phyloP scores from a whole-genome alignment of 2,113 vertebrate species.

The Nasalis larvatus region DNA sequence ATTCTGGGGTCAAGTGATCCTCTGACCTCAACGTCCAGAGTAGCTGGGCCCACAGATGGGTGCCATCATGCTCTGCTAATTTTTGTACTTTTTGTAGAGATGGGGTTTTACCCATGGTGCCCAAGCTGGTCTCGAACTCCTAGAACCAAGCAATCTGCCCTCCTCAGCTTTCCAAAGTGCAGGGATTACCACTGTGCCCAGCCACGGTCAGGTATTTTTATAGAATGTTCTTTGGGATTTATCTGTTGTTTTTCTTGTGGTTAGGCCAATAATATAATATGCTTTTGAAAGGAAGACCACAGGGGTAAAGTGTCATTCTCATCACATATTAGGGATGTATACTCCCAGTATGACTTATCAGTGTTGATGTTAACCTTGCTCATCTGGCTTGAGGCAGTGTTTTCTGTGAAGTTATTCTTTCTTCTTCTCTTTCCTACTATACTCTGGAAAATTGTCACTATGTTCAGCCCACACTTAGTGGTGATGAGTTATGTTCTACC shows the following conservation, averaged over 20 bases:
- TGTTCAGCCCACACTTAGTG: neutral
- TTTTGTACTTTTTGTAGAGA: neutral
- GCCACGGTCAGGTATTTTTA: neutral
- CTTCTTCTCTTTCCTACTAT: neutral
- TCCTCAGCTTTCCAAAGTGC: neutral
- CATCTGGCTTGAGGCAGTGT: neutral
- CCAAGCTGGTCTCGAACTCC: neutral
- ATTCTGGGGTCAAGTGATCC: neutral
- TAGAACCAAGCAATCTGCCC: neutral
- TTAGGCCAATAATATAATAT: neutral
- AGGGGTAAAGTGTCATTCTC: neutral
- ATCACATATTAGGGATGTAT: neutral
- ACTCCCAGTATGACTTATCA: neutral
- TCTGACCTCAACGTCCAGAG: neutral
- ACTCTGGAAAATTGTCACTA: neutral
- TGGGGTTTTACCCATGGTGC: neutral
- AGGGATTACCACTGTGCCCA: neutral
- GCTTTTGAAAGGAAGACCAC: slow-evolving; percentile 10
- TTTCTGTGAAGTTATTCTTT: slow-evolving; percentile 7
- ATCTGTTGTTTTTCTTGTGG: neutral
- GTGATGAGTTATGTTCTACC: neutral
- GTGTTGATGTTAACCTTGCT: neutral
- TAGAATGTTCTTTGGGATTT: neutral
- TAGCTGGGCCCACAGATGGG: neutral
- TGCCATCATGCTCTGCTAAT: neutral